Evolutionary conservation across 2,113 vertebrate species (phyloP).

Genomic region (Tychaedon coryphoeus): DNA sequence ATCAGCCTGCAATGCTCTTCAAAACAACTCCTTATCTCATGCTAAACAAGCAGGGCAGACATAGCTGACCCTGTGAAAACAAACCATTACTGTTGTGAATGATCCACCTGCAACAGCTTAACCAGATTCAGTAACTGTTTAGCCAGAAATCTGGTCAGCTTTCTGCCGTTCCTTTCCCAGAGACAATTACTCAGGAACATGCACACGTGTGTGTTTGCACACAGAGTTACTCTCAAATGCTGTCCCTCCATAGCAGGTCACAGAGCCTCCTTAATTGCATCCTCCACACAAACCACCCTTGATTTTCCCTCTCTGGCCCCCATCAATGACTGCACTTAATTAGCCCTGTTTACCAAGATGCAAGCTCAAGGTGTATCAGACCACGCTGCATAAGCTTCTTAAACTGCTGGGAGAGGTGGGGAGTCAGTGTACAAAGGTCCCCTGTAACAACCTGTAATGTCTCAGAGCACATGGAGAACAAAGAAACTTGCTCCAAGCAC

Average conservation of each 20-base stretch:
- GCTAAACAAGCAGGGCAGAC: not conserved
- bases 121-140: not conserved
- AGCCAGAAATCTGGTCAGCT: not conserved
- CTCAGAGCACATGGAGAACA: not conserved
- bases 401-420: not conserved
- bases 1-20: not conserved
- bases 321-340: not conserved
- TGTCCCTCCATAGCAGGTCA: not conserved
- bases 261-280: not conserved
- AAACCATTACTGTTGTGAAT: not conserved
- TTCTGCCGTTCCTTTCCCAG: not conserved
- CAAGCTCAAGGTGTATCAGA: not conserved
- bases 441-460: not conserved
- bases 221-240: not conserved
- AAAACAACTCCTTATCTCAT: not conserved
- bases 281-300: not conserved
- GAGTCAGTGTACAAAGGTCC: not conserved
- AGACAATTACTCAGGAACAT: fast-evolving
- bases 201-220: fast-evolving
- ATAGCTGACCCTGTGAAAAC: not conserved
- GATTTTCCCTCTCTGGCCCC: not conserved
- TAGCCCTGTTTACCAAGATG: not conserved
- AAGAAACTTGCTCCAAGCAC: not conserved
- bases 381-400: not conserved
- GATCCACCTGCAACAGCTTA: not conserved